Conservation (phyloP, 1,140 invertebrate species). For the Wiebesia pumilae region DNA sequence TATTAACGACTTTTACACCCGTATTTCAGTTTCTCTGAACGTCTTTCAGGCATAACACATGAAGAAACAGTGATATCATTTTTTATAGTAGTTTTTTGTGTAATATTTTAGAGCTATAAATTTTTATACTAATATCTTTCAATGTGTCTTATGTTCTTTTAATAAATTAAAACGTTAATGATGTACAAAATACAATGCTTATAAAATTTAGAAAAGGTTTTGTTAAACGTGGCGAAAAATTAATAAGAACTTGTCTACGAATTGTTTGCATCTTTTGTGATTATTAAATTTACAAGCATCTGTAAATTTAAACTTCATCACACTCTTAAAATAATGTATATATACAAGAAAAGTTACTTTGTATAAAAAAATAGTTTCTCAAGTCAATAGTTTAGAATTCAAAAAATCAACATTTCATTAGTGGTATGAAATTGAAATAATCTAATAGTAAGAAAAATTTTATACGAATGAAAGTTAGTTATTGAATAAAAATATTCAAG, state of each 20-base stretch:
- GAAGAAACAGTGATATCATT: neutral
- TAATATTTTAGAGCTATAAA: neutral
- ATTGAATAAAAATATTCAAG: too few species aligned
- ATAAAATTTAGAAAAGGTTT: too few species aligned
- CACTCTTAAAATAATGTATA: too few species aligned
- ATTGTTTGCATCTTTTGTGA: too few species aligned
- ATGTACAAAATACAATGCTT: too few species aligned
- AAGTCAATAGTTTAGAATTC: neutral
- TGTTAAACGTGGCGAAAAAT: too few species aligned
- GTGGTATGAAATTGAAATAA: neutral
- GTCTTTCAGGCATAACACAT: neutral
- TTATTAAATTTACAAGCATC: too few species aligned
- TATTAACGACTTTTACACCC: neutral
- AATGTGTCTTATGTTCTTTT: neutral
- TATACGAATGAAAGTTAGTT: too few species aligned
- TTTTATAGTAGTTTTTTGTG: neutral
- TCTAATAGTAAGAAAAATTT: neutral
- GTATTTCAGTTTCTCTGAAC: neutral
- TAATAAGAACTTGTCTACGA: too few species aligned
- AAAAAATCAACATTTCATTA: neutral
- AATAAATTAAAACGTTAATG: neutral
- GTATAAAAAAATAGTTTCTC: neutral
- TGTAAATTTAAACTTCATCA: too few species aligned
- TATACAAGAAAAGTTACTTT: neutral
- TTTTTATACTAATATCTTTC: neutral